Conservation (phyloP, 2,888 invertebrate species). For the Drosophila seclusa region DNA sequence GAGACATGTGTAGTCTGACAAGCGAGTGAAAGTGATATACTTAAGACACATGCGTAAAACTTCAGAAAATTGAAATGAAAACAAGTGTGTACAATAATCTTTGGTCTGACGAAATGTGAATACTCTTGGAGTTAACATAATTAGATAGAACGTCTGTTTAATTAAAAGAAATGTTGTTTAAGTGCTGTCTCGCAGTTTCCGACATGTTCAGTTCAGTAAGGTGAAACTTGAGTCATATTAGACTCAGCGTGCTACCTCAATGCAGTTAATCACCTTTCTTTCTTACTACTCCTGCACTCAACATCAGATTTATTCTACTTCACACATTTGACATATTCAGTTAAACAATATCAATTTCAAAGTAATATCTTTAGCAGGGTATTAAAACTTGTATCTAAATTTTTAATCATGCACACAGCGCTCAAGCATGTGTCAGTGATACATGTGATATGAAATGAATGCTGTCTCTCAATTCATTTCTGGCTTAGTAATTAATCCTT, state of each 20-base stretch:
- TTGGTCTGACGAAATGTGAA: not conserved
- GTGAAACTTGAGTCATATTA: not conserved
- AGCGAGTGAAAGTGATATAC: constrained; percentile 1
- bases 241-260: not conserved
- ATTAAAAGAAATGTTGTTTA: not conserved
- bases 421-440: constrained; percentile 1
- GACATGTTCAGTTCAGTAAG: not conserved
- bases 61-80: constrained; percentile 49
- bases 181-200: not conserved
- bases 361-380: not conserved
- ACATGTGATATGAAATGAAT: not conserved
- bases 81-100: not conserved
- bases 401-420: constrained; percentile 13
- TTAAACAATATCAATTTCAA: not conserved
- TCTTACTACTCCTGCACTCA: not conserved
- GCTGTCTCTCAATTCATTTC: constrained; percentile 32
- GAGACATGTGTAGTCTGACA: constrained; percentile 7
- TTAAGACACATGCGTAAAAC: constrained; percentile 30
- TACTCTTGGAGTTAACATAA: constrained; percentile 11
- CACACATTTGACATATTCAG: not conserved
- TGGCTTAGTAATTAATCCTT: constrained; percentile 61
- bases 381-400: constrained; percentile 1
- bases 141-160: not conserved
- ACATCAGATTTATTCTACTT: not conserved
- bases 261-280: not conserved